Evolutionary conservation across 2,113 vertebrate species (phyloP).

Genomic region (Siniperca chuatsi): DNA sequence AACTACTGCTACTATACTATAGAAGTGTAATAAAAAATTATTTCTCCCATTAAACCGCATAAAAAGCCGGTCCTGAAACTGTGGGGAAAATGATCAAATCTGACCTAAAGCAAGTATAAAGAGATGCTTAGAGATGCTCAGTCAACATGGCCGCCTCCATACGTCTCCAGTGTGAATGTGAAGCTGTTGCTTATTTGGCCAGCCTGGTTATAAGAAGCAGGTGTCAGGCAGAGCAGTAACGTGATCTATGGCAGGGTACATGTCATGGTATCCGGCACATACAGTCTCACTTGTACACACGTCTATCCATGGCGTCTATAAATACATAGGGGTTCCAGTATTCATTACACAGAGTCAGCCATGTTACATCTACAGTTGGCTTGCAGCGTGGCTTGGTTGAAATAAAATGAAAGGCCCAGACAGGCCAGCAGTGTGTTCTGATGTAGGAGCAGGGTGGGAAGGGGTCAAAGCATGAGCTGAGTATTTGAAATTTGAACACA

Average conservation of each 20-base stretch:
- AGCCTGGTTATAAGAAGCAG: slow-evolving; percentile 35
- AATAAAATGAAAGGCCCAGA: background rate
- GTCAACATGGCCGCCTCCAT: slow-evolving; percentile 59
- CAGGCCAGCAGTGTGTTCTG: too few relatives aligned
- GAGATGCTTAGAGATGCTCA: background rate
- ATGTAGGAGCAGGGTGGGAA: background rate
- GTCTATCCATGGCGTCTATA: slow-evolving; percentile 46
- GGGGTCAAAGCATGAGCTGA: background rate
- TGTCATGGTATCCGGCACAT: slow-evolving; percentile 57
- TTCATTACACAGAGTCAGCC: slow-evolving; percentile 57
- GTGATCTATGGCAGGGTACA: slow-evolving; percentile 54
- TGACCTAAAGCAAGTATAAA: background rate
- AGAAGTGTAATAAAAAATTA: background rate
- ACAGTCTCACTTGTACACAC: slow-evolving; percentile 30
- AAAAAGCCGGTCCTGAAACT: background rate
- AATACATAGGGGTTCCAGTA: slow-evolving; percentile 61
- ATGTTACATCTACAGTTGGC: slow-evolving; percentile 5
- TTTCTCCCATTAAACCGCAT: background rate
- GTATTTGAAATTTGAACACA: slow-evolving; percentile 6
- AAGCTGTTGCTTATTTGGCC: slow-evolving; percentile 13
- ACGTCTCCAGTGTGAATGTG: background rate
- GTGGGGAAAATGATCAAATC: background rate
- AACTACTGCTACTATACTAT: background rate
- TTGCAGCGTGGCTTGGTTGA: background rate
- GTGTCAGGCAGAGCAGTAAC: slow-evolving; percentile 65